Evolutionary conservation across 2,113 vertebrate genomes (phyloP), one percentile per base, ranked within the genome.

Genomic region (Daubentonia madagascariensis): DNA sequence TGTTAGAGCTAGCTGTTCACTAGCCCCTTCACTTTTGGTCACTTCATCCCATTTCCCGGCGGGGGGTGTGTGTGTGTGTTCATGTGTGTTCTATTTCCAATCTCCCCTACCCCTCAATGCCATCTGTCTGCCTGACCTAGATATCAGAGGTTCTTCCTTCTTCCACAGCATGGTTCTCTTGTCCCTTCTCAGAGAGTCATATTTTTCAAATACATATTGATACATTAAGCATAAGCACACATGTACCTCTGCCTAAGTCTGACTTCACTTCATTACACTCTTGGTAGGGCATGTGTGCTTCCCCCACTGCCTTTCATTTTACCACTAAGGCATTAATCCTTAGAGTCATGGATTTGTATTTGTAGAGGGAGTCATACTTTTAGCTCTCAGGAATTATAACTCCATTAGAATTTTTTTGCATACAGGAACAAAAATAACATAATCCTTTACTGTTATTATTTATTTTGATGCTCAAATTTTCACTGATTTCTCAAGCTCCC

Each of bases 91-190:
- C 59, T 43, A 1, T 45, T 83, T 85, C 76, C 35, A 20, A 0
- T 35, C 52, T 89, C 88, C 37, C 43, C 84, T 23, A 68, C 54
- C 43, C 75, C 52, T 16, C 35, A 48, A 1, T 59, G 40, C 95
- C 96, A 92, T 97, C 96, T 97, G 96, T 95, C 91, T 90, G 25
- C 50, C 72, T 98, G 97, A 90, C 96, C 96, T 95, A 87, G 68
- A 96, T 96, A 89, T 28, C 68, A 75, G 48, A 91, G 57, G 40
- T 23, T 61, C 91, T 61, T 67, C 37, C 72, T 91, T 78, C 70
- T 50, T 91, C 68, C 91, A 59, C 78, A 76, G 86, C 52, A 18
- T 85, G 73, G 50, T 57, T 72, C 59, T 73, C 68, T 43, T 75
- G 0, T 28, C 68, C 35, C 61, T 16, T 78, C 40, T 30, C 92